Percentiles rank a stretch among this genome's conserved stretches.
phyloP scores from a whole-genome alignment of 2,888 invertebrate genomes.

The Anodontia alba region DNA sequence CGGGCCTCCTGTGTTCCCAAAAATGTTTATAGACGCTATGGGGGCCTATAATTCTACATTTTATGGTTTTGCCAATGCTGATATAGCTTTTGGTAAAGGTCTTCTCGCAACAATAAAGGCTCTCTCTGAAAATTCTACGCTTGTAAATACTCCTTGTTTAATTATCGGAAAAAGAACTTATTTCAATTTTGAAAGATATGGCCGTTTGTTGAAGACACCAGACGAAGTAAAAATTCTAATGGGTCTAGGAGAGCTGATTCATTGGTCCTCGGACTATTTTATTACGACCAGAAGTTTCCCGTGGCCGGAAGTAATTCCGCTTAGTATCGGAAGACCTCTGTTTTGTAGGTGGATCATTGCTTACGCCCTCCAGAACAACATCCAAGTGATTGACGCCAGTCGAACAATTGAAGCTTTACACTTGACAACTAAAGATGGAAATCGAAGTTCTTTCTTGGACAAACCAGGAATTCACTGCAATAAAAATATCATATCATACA shows the following conservation, averaged over 20 bases:
- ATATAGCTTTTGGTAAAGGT: constrained; percentile 21
- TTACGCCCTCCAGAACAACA: constrained; percentile 6
- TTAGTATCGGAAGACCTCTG: constrained; percentile 25
- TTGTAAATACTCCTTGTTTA: neutral
- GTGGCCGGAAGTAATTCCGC: constrained; percentile 26
- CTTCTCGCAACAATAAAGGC: constrained; percentile 1
- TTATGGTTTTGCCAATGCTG: constrained; percentile 26
- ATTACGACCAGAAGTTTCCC: constrained; percentile 13
- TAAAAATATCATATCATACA: constrained; percentile 5
- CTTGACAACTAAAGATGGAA: constrained; percentile 16
- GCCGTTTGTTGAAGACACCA: neutral
- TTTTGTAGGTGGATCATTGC: constrained; percentile 26
- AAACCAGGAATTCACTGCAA: constrained; percentile 20
- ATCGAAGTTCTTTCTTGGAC: constrained; percentile 18
- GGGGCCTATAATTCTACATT: constrained; percentile 18
- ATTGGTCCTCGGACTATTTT: constrained; percentile 26
- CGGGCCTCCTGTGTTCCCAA: neutral
- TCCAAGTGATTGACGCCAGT: constrained; percentile 12
- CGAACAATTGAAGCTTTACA: constrained; percentile 15
- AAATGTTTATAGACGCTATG: constrained; percentile 19
- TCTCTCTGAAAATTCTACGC: neutral
- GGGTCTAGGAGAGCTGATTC: constrained; percentile 12
- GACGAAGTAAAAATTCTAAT: constrained; percentile 11
- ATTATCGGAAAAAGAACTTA: constrained; percentile 12
- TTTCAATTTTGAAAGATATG: constrained; percentile 18